phyloP scores from a whole-genome alignment of 2,888 invertebrate genomes.

The Conchocele bisecta region DNA sequence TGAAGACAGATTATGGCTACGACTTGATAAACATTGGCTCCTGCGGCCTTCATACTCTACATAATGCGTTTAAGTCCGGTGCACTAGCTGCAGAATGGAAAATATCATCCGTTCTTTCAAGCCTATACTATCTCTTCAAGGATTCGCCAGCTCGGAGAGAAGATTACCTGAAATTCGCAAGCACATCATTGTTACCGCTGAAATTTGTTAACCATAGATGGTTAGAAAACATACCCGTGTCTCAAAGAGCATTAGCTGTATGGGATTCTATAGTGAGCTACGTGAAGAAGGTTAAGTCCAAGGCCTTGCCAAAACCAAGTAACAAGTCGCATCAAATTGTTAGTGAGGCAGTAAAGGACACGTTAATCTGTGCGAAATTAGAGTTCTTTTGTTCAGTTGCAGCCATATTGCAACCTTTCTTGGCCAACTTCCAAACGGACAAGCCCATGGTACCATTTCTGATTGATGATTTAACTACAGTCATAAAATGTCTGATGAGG shows the following conservation, averaged over 20 bases:
- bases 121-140: slow-evolving; percentile 69
- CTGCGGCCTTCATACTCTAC: slow-evolving; percentile 39
- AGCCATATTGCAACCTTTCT: neutral
- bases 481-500: slow-evolving; percentile 18
- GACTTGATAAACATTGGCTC: slow-evolving; percentile 45
- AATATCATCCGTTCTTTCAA: slow-evolving; percentile 58
- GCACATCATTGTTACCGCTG: slow-evolving; percentile 55
- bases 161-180: neutral
- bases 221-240: slow-evolving; percentile 34
- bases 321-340: neutral
- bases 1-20: slow-evolving; percentile 12
- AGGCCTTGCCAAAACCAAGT: neutral
- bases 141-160: slow-evolving; percentile 62
- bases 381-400: neutral
- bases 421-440: slow-evolving; percentile 12
- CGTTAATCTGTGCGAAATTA: slow-evolving; percentile 4
- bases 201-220: slow-evolving; percentile 57
- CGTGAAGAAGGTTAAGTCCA: slow-evolving; percentile 2
- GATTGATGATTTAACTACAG: neutral
- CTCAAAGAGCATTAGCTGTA: slow-evolving; percentile 8
- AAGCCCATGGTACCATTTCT: slow-evolving; percentile 10
- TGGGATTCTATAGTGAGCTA: slow-evolving; percentile 15
- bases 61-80: slow-evolving; percentile 35
- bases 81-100: slow-evolving; percentile 23
- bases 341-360: neutral